Evolutionary conservation across 2,888 invertebrate genomes (phyloP).

Genomic region (Spicauda simplicius): DNA sequence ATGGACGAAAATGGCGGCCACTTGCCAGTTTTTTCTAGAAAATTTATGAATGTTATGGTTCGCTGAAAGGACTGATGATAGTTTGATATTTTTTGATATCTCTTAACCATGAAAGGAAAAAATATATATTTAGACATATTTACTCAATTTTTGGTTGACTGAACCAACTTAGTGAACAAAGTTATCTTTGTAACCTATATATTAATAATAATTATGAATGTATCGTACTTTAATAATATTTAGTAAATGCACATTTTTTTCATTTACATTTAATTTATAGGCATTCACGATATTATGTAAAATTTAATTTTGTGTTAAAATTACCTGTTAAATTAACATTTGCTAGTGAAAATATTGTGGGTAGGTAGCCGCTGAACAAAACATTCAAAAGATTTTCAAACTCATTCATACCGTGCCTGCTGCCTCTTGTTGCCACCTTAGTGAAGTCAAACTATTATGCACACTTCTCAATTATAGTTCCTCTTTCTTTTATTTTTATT

Average conservation of each 20-base stretch:
- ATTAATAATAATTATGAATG: too few species aligned
- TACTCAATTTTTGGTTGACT: too few species aligned
- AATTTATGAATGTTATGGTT: conserved; percentile 20
- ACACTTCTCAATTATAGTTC: background rate
- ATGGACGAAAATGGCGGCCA: conserved; percentile 27
- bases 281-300: too few species aligned
- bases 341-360: too few species aligned
- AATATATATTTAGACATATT: background rate
- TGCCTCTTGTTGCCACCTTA: background rate
- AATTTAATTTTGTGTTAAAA: too few species aligned
- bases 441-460: conserved; percentile 4
- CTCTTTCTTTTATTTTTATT: background rate
- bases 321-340: too few species aligned
- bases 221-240: too few species aligned
- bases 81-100: conserved; percentile 6
- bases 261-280: too few species aligned
- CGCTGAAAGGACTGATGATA: conserved; percentile 7
- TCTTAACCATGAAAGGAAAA: background rate
- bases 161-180: too few species aligned
- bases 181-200: too few species aligned
- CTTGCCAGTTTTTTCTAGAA: conserved; percentile 21
- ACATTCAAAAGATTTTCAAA: background rate
- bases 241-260: too few species aligned
- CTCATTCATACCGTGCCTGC: background rate
- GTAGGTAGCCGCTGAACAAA: background rate